phyloP scores from a whole-genome alignment of 2,888 invertebrate species.

The Chalcis sispes region DNA sequence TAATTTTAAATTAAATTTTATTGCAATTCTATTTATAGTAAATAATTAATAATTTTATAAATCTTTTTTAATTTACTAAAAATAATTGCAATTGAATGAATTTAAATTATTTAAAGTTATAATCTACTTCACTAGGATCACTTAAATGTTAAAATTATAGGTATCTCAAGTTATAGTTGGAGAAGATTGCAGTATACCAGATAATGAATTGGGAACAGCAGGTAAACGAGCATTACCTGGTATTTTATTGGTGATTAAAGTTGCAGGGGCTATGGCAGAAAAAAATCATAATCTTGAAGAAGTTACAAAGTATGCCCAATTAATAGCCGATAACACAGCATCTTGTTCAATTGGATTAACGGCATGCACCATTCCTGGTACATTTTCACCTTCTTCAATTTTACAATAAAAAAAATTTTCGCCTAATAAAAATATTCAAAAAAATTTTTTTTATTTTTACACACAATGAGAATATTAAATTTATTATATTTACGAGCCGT shows the following conservation, averaged over 20 bases:
- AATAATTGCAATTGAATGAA: too few species aligned
- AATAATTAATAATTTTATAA: not conserved
- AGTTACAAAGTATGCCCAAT: constrained; percentile 72
- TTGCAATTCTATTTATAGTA: too few species aligned
- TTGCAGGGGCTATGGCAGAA: constrained; percentile 74
- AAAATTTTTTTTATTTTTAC: not conserved
- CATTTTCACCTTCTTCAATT: not conserved
- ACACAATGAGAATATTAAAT: too few species aligned
- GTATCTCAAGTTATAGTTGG: constrained; percentile 69
- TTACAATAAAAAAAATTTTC: too few species aligned
- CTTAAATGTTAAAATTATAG: constrained; percentile 58
- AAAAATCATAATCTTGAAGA: constrained; percentile 77
- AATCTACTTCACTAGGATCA: too few species aligned
- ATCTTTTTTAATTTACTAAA: too few species aligned
- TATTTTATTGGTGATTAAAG: constrained; percentile 69
- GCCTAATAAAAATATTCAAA: too few species aligned
- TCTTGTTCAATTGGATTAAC: constrained; percentile 84
- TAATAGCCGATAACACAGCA: constrained; percentile 79
- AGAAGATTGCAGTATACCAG: constrained; percentile 74
- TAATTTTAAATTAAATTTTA: too few species aligned
- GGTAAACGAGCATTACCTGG: constrained; percentile 77
- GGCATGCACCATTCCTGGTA: constrained; percentile 83
- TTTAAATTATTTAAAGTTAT: not conserved
- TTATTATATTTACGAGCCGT: too few species aligned
- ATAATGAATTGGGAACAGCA: constrained; percentile 69